Evolutionary conservation across 2,888 invertebrate genomes (phyloP).

Genomic region (Agrilus biguttatus): DNA sequence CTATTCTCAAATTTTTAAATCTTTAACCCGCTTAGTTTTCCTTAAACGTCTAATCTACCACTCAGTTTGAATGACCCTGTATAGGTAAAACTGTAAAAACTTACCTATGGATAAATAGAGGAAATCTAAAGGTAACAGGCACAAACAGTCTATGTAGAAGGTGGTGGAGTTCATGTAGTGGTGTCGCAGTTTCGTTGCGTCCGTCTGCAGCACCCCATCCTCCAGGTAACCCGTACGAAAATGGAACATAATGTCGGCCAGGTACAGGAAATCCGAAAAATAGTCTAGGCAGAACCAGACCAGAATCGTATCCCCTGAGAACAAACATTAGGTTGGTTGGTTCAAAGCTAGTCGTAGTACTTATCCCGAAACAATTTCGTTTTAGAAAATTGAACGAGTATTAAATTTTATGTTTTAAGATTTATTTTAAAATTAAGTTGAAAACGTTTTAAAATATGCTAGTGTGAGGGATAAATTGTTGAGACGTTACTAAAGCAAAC

Average conservation of each 20-base stretch:
- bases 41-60: too few relatives aligned
- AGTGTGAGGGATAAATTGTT: too few relatives aligned
- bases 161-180: conserved; percentile 93
- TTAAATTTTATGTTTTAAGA: too few relatives aligned
- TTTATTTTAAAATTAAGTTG: too few relatives aligned
- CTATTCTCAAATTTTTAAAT: too few relatives aligned
- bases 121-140: conserved; percentile 93
- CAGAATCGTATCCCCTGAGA: conserved; percentile 67
- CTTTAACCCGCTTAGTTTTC: too few relatives aligned
- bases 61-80: too few relatives aligned
- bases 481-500: too few relatives aligned
- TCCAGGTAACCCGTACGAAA: conserved; percentile 95
- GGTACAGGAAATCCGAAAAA: conserved; percentile 88
- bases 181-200: conserved; percentile 79
- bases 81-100: too few relatives aligned
- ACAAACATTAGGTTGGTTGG: conserved; percentile 21
- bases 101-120: conserved; percentile 88
- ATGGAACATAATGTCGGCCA: conserved; percentile 93
- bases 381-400: too few relatives aligned
- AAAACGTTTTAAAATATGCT: too few relatives aligned
- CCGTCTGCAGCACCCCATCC: conserved; percentile 95
- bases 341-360: not conserved
- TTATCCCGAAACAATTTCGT: too few relatives aligned
- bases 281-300: conserved; percentile 97
- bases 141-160: conserved; percentile 97